These are phyloP conservation scores for Oreochromis tanganicae DNA, from an alignment of 2,113 vertebrate genomes.

Conservation along the genomic window DNA sequence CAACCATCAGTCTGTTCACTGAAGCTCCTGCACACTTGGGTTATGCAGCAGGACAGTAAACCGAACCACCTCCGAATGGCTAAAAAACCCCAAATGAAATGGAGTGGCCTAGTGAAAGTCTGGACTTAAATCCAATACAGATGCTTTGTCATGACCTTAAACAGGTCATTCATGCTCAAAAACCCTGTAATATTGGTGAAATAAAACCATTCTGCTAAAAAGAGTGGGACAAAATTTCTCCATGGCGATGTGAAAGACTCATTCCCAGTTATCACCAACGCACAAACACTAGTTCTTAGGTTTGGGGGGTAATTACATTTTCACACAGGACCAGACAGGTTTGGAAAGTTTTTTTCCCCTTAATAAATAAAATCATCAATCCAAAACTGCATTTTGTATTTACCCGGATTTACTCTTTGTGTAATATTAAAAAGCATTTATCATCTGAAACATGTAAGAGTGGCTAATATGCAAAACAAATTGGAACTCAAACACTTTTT, in stretches of 20 bases:
- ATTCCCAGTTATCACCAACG: background rate
- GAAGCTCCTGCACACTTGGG: background rate
- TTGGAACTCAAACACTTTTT: background rate
- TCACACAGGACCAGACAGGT: background rate
- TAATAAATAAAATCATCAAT: background rate
- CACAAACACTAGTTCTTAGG: background rate
- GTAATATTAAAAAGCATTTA: background rate
- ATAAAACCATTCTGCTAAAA: too few species aligned
- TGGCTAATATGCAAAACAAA: background rate
- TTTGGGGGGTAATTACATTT: background rate
- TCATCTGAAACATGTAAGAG: background rate
- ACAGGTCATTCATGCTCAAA: background rate
- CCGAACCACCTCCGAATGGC: background rate
- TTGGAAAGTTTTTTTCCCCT: rapidly evolving
- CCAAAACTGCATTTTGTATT: background rate
- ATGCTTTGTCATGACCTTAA: background rate
- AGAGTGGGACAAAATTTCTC: background rate
- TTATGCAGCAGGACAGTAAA: background rate
- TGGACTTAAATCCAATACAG: rapidly evolving
- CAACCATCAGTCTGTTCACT: background rate
- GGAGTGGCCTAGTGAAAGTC: background rate
- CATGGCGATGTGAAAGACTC: background rate
- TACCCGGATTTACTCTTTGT: background rate
- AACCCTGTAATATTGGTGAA: rapidly evolving
- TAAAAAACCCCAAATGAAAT: background rate